Conservation (phyloP, 2,797 vertebrate genomes). For the Channa striata region DNA sequence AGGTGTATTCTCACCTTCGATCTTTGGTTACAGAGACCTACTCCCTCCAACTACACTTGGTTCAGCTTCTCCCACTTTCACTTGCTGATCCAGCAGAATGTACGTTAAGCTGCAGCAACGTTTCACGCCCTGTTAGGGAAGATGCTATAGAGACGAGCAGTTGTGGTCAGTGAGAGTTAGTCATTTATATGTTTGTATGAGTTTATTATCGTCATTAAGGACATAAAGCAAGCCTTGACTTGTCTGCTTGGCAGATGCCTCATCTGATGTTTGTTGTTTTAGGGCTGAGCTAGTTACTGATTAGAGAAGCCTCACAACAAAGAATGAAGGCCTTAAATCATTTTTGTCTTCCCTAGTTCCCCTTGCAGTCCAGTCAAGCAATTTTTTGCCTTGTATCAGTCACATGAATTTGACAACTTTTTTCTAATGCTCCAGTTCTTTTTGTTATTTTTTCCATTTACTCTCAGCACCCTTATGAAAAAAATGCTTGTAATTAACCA, state of each 20-base stretch:
- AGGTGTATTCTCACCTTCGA: constrained; percentile 4
- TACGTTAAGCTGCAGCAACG: constrained; percentile 19
- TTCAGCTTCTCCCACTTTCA: not conserved
- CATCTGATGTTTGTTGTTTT: constrained; percentile 1
- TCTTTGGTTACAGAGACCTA: not conserved
- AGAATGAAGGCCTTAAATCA: not conserved
- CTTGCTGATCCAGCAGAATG: constrained; percentile 3
- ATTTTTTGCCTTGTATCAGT: not conserved
- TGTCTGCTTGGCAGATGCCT: constrained; percentile 22
- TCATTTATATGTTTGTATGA: constrained; percentile 13
- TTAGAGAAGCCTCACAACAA: constrained; percentile 2
- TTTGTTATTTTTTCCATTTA: no score
- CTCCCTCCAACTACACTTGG: not conserved
- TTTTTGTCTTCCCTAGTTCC: not conserved
- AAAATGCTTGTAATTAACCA: no score
- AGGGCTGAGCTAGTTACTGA: constrained; percentile 24
- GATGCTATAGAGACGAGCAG: not conserved
- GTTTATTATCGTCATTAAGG: constrained; percentile 22
- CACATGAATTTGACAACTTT: not conserved
- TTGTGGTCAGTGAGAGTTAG: constrained; percentile 25
- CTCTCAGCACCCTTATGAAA: no score
- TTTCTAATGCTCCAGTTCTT: not conserved
- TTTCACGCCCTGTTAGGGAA: constrained; percentile 12
- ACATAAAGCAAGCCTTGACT: constrained; percentile 51
- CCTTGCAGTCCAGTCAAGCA: not conserved